These are phyloP conservation scores for Siphamia tubifer DNA, from an alignment of 2,113 vertebrate genomes.

Conservation along the genomic window DNA sequence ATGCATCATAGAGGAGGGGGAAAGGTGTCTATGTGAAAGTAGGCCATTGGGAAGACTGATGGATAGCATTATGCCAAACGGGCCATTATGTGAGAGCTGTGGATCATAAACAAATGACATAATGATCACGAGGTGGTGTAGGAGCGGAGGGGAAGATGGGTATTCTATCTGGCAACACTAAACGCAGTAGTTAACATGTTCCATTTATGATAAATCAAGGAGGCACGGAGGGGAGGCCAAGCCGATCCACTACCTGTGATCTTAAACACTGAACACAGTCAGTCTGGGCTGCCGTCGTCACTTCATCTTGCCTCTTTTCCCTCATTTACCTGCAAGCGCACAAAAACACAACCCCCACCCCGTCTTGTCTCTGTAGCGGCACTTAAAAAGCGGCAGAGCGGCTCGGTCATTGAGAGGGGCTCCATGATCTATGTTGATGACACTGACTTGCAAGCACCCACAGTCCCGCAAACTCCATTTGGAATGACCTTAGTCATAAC, in stretches of 20 bases:
- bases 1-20: slow-evolving; percentile 45
- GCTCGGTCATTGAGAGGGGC: slow-evolving; percentile 28
- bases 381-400: slow-evolving; percentile 28
- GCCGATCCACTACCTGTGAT: slow-evolving; percentile 15
- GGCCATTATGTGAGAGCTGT: slow-evolving; percentile 60
- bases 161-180: slow-evolving; percentile 56
- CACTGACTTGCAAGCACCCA: slow-evolving; percentile 43
- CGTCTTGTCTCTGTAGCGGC: slow-evolving; percentile 11
- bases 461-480: slow-evolving; percentile 57
- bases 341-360: neutral
- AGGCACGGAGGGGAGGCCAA: slow-evolving; percentile 15
- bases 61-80: slow-evolving; percentile 58
- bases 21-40: slow-evolving; percentile 41
- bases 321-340: slow-evolving; percentile 5
- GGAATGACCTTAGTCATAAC: slow-evolving; percentile 67
- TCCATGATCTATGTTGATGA: slow-evolving; percentile 64
- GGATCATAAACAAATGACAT: slow-evolving; percentile 76
- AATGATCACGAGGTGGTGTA: slow-evolving; percentile 53
- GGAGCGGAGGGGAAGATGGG: slow-evolving; percentile 47
- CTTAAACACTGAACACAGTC: slow-evolving; percentile 2
- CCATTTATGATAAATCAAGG: slow-evolving; percentile 55
- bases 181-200: slow-evolving; percentile 48
- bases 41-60: slow-evolving; percentile 69
- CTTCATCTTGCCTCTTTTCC: neutral
- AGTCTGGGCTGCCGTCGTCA: neutral